A percentile compares a stretch with the other conserved stretches of the same genome.
Conservation (phyloP, 2,888 invertebrate species). For the Eupithecia exiguata region DNA sequence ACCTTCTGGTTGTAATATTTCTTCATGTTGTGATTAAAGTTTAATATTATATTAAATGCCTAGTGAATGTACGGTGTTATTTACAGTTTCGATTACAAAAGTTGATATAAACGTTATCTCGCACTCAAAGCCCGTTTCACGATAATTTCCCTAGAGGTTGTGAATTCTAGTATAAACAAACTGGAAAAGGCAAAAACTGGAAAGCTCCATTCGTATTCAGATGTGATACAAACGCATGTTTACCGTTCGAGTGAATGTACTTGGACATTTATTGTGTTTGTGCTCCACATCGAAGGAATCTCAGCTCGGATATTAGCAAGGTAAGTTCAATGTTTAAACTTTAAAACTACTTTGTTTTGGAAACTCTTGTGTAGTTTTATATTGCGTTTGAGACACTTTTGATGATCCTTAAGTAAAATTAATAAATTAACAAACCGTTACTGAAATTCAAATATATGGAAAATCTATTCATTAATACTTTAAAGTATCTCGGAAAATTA, state of each 20-base stretch:
- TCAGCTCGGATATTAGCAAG: constrained; percentile 41
- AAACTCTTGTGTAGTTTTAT: not conserved
- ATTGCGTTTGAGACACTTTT: not conserved
- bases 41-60: constrained; percentile 66
- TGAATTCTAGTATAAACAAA: constrained; percentile 74
- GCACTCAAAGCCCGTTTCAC: constrained; percentile 60
- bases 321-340: constrained; percentile 43
- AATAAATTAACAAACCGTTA: not conserved
- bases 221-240: constrained; percentile 63
- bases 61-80: constrained; percentile 61
- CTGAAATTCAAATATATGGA: not conserved
- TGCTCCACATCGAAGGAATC: constrained; percentile 37
- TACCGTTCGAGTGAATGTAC: constrained; percentile 59
- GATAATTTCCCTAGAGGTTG: constrained; percentile 78
- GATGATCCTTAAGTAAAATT: not conserved
- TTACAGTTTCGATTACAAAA: constrained; percentile 59
- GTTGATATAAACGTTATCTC: constrained; percentile 61
- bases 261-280: constrained; percentile 57
- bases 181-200: constrained; percentile 64
- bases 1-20: constrained; percentile 74
- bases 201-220: constrained; percentile 61
- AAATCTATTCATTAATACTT: not conserved
- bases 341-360: not conserved
- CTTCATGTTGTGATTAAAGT: constrained; percentile 76
- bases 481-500: not conserved